Base-by-base conservation (phyloP, 1,140 invertebrate genomes). In the Drosophila sulfurigaster region DNA sequence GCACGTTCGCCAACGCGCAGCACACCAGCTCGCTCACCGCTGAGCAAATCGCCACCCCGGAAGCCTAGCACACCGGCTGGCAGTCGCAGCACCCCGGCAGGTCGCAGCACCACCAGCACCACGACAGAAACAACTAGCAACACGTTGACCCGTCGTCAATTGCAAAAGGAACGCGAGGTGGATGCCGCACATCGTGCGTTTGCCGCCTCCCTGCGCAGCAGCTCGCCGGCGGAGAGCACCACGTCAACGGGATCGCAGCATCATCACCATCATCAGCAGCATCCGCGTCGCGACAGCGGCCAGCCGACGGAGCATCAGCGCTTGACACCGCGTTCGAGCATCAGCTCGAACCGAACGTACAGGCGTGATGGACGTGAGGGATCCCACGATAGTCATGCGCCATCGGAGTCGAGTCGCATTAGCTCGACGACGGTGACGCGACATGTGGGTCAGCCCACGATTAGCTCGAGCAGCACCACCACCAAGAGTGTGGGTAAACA, bases 131-230 rank as follows among this genome's bases (percentile, higher is more conserved):
- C 68, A 1, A 77, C 75, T 10, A 81, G 45, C n/a, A 54, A 43
- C 43, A 57, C 78, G 6, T 62, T 81, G 11, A 80, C 90, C 1
- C 90, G 91, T 16, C 73, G 83, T 8, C 79, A 89, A 56, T 94
- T 92, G 67, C 76, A 83, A 16, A 92, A 92, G 77, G 91, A 92
- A 95, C 73, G 85, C 15, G 91, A 92, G 49, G 93, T 94, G 59
- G 95, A 95, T 85, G 95, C 95, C 5, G 94, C 95, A 16, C 96
- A 96, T 86, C 94, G 96, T 75, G 95, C 95, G 3, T 96, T 96
- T 93, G 95, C 95, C 2, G 94, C 95, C 63, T 95, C 95, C 32
- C 92, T 96, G 38, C 93, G 96, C 52, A 93, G 95, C 52, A 94
- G 95, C 48, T 92, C 92, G 1, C 92, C 92, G 2, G 81, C 89